These are phyloP conservation scores for Lasioglossum morio DNA, from an alignment of 2,888 invertebrate species.

Conservation along the genomic window DNA sequence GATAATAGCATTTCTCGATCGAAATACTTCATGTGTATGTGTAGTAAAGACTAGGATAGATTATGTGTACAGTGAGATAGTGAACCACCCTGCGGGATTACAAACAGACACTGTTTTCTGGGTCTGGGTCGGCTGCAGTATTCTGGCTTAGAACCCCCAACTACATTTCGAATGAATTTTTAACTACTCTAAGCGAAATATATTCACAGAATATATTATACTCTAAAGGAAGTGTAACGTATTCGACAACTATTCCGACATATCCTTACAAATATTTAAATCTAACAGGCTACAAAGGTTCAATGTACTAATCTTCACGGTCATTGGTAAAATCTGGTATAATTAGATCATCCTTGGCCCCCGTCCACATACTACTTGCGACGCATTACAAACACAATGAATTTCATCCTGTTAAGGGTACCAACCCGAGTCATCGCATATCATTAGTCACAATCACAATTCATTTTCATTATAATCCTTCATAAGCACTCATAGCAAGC, in stretches of 20 bases:
- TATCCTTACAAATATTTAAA: neutral
- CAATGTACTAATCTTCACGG: neutral
- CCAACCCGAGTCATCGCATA: neutral
- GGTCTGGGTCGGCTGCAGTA: neutral
- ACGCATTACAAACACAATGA: neutral
- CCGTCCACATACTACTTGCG: neutral
- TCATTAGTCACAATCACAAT: neutral
- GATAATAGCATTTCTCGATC: too few relatives aligned
- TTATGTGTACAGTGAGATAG: neutral
- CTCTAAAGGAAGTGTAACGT: neutral
- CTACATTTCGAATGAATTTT: neutral
- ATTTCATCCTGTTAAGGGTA: neutral
- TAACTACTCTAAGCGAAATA: neutral
- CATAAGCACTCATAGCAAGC: neutral
- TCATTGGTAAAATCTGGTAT: conserved; percentile 3
- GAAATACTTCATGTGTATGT: neutral
- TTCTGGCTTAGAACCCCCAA: neutral
- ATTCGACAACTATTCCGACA: neutral
- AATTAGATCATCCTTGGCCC: conserved; percentile 5
- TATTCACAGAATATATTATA: neutral
- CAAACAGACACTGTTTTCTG: neutral
- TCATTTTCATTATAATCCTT: neutral
- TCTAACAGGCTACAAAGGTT: neutral
- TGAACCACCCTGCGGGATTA: conserved; percentile 6
- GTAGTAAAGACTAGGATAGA: neutral